Evolutionary conservation across 2,888 invertebrate genomes (phyloP), one percentile per base, ranked within the genome.

Genomic region (Tinea pellionella): DNA sequence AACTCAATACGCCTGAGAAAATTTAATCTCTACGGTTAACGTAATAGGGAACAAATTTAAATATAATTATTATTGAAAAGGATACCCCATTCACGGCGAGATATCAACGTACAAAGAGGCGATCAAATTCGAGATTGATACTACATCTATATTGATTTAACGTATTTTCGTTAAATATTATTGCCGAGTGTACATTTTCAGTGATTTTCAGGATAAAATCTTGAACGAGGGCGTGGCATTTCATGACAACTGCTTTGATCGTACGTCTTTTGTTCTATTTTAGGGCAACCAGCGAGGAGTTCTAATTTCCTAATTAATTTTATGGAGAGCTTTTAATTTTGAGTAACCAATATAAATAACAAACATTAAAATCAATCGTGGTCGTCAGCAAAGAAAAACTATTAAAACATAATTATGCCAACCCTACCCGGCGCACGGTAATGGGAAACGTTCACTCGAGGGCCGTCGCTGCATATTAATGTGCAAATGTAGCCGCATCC

Each of bases 401-500:
- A n/a, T 24, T 6, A 24, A 24, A 24, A 6, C 24, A 24, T 2
- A 24, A 24, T 24, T 6, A 24, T 24, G 24, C 24, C 6, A 24
- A 24, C 24, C 24, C 24, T 24, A 24, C 24, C 24, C 6, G 6
- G 6, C 24, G 3, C 24, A 24, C 6, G 24, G 24, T 53, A 53
- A 53, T 53, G 53, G 53, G 53, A 53, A 53, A 18, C 53, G 53
- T 53, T 53, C 53, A 53, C 53, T 53, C 24, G 53, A 24, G 53
- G 53, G 53, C 24, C 18, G 65, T 65, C 68, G 66, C 68, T 71
- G 78, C 76, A 78, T 78, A 68, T 69, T 77, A 78, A 80, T 78
- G 60, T n/a, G 42, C 61, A 12, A 47, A n/a, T 47, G 47, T 15
- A 47, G 47, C 47, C 24, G 53, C 53, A 53, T 53, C 53, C 53